Evolutionary conservation across 1,140 invertebrate genomes (phyloP).

Genomic region (Cherax destructor): DNA sequence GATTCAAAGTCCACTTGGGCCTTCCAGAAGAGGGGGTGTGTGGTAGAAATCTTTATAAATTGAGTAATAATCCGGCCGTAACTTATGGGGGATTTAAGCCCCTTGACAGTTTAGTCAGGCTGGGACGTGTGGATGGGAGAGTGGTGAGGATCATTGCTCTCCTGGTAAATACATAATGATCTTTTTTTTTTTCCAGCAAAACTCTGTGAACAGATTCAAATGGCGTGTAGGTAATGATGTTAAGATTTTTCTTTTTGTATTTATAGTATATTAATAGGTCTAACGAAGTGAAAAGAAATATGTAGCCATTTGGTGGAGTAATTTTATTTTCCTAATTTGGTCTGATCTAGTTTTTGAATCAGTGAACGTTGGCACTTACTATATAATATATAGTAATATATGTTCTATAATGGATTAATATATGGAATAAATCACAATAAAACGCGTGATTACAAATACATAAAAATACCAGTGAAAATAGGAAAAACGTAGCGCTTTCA

Average conservation of each 20-base stretch:
- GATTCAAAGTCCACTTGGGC: neutral
- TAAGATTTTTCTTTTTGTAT: neutral
- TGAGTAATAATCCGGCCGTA: conserved; percentile 11
- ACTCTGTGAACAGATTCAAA: neutral
- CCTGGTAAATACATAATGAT: neutral
- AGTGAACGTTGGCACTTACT: neutral
- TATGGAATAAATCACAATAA: neutral
- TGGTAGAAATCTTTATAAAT: neutral
- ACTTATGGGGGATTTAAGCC: neutral
- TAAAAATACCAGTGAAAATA: no score
- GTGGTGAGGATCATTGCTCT: neutral
- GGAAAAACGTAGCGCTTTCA: no score
- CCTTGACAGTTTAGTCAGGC: no score
- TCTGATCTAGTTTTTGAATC: neutral
- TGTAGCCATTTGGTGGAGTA: neutral
- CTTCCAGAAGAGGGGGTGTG: neutral
- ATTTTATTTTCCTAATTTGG: neutral
- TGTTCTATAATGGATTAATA: neutral
- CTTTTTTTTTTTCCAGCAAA: neutral
- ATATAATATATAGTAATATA: neutral
- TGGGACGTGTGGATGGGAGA: neutral
- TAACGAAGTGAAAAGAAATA: neutral
- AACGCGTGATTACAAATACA: no score
- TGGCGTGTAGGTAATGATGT: neutral
- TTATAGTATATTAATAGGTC: neutral